Evolutionary conservation across 37 sponge, comb jelly and placozoan species (phyloP), one percentile per base, ranked within the genome.

Genomic region (Halisarca cf. caerulea): DNA sequence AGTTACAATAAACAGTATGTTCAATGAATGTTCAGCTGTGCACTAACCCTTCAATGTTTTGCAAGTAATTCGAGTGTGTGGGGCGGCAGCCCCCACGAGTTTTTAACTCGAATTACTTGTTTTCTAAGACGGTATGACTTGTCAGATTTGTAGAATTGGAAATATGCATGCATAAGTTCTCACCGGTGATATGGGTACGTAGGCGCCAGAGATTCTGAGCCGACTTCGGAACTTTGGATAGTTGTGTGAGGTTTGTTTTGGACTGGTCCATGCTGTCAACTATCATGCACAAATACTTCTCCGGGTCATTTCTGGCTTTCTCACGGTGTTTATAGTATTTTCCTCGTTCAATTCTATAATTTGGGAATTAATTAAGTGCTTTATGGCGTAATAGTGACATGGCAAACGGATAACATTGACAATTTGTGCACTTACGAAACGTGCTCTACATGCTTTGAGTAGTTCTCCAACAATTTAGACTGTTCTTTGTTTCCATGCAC

Each of bases 211-310:
- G 60, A 57, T 59, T 71, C 54, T 78, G 81, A 27, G 82, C 54
- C 5, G 82, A 83, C 59, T 85, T 87, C 1, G 82, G 33, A 23
- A 51, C 58, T 24, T 30, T 23, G 11, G 32, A 15, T 3, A 42
- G 4, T 14, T 79, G 59, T 28, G 89, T 84, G 5, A 89, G 60
- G 57, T 89, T 89, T 15, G 89, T 89, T 53, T 89, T 89, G 33
- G 32, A 39, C 60, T 89, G 89, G 60, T 89, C 89, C 90, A 90
- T 90, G 15, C 86, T 86, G 82, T 90, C 86, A n/a, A 90, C 86
- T 3, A 90, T 90, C 0, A 90, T 62, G 2, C 86, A 70, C 40
- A 90, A 4, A 41, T 83, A 90, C 62, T 90, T 90, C 7, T 55
- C 53, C 55, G 91, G 91, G 18, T 86, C 27, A 33, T 40, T 64